Percentiles rank a stretch among this genome's conserved stretches.
These are phyloP conservation scores for Hippopotamus amphibius DNA, from an alignment of 2,113 vertebrate genomes.

Conservation along the genomic window DNA sequence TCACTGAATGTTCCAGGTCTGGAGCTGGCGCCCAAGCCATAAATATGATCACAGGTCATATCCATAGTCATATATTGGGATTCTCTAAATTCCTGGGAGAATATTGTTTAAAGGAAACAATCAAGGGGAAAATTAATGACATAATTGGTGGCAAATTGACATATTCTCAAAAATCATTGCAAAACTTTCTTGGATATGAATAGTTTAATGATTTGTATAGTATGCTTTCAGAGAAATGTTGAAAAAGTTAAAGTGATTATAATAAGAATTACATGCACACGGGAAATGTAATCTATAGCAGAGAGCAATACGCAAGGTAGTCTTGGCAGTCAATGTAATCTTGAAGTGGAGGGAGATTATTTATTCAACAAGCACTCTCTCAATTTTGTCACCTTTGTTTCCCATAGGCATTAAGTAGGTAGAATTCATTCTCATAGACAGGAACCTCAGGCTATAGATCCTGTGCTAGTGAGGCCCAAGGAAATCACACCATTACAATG, in stretches of 20 bases:
- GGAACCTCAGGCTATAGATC: not conserved
- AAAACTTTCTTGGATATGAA: not conserved
- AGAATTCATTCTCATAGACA: constrained; percentile 2
- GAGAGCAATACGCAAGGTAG: not conserved
- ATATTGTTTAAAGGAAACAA: not conserved
- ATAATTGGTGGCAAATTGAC: not conserved
- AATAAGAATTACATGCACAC: not conserved
- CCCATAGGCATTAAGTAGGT: not conserved
- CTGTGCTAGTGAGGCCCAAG: constrained; percentile 41
- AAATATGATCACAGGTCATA: not conserved
- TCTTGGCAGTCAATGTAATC: not conserved
- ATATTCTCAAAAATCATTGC: not conserved
- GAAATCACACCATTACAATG: constrained; percentile 41
- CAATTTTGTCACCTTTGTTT: not conserved
- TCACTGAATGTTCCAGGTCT: not conserved
- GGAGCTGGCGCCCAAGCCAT: not conserved
- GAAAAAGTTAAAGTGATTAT: not conserved
- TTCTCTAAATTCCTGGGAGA: not conserved
- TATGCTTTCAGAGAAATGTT: not conserved
- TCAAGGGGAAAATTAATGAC: not conserved
- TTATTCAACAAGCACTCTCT: not conserved
- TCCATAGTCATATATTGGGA: not conserved
- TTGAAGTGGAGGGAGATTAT: not conserved
- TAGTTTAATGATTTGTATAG: not conserved
- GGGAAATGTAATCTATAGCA: not conserved